Evolutionary conservation across 1,140 invertebrate species (phyloP).

Genomic region (Episyrphus balteatus): DNA sequence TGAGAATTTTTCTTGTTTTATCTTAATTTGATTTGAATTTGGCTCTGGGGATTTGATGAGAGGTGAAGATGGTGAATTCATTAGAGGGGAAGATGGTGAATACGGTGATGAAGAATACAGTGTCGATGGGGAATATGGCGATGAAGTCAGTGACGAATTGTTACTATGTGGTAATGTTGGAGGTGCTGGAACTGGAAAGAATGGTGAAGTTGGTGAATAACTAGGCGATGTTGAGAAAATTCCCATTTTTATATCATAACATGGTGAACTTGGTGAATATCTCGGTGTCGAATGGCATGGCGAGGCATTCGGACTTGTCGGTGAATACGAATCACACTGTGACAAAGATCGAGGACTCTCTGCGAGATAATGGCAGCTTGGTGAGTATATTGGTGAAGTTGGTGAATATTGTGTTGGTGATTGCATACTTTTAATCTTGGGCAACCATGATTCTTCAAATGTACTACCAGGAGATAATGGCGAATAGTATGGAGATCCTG

Average conservation of each 20-base stretch:
- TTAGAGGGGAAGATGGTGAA: conserved; percentile 5
- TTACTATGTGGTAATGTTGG: neutral
- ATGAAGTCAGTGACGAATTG: neutral
- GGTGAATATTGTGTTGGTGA: conserved; percentile 60
- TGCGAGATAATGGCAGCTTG: neutral
- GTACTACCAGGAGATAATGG: conserved; percentile 64
- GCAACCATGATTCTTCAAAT: conserved; percentile 61
- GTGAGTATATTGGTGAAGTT: conserved; percentile 43
- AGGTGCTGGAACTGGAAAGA: conserved; percentile 39
- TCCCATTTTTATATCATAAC: neutral
- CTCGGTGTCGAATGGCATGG: conserved; percentile 65
- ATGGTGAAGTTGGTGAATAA: conserved; percentile 56
- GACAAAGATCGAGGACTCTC: neutral
- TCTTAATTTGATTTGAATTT: neutral
- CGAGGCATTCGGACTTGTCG: conserved; percentile 60
- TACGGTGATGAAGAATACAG: neutral
- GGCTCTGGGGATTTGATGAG: neutral
- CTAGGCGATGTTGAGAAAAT: conserved; percentile 46
- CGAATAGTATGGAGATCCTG: conserved; percentile 69
- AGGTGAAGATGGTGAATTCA: neutral
- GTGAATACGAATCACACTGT: conserved; percentile 40
- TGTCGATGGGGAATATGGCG: neutral
- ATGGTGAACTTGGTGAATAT: conserved; percentile 44
- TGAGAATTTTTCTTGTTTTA: conserved; percentile 24
- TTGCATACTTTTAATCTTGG: conserved; percentile 47